Evolutionary conservation across 1,140 invertebrate species (phyloP), one percentile per base, ranked within the genome.

Genomic region (Drosophila tristis): DNA sequence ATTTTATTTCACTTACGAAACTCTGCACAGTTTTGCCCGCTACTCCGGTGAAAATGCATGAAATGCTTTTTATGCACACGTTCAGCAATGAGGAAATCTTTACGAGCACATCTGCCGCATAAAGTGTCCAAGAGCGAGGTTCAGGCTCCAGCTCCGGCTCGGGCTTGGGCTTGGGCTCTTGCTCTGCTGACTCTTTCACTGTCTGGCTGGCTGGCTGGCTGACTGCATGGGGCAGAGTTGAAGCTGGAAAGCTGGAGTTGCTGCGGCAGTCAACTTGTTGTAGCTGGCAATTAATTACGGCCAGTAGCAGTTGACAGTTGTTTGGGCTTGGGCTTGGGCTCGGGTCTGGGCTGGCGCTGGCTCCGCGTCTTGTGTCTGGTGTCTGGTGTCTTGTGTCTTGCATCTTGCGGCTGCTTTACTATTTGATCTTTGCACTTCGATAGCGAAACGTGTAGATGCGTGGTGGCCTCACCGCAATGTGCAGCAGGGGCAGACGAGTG

Each of bases 371-470:
- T 35, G 35, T 11, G 3, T 25, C 23, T 25, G 20, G 35, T 11
- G 3, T 25, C 23, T 25, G 20, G 20, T 20, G 20, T 31, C 29
- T 29, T 43, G 57, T 56, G 2, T 35, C 31, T 3, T 39, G 35
- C 35, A 1, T 39, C 35, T 39, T 66, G 74, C 75, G 64, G 72
- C 56, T 65, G 80, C 80, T 80, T 80, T 77, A 86, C 82, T 76
- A 89, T 86, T 86, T 87, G 82, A 87, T 89, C 82, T 87, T 79
- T 87, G 82, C 84, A 89, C 84, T 82, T 81, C 64, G 82, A 89
- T 82, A 78, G 80, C 75, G 50, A 63, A 66, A 53, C 66, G 67
- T 75, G 59, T 63, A 57, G 31, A 8, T 25, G 53, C 44, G 44
- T 60, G 29, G 76, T 62, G 59, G 49, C 49, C 25, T 58, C 61